Conservation (phyloP, 1,140 invertebrate species). For the Papilio glaucus region DNA sequence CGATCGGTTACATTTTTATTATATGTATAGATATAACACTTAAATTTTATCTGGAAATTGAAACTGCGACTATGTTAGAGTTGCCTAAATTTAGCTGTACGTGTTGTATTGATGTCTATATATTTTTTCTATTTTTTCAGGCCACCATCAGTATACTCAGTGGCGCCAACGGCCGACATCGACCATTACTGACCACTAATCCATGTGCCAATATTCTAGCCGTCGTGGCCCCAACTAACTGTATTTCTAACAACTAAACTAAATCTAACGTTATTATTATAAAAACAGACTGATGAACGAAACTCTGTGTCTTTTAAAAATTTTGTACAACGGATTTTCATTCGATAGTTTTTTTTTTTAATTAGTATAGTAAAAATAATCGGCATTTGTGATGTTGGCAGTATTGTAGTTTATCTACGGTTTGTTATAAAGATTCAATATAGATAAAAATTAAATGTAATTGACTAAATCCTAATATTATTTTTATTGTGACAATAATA, state of each 20-base stretch:
- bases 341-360: slow-evolving; percentile 42
- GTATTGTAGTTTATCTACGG: slow-evolving; percentile 43
- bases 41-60: too few relatives aligned
- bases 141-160: slow-evolving; percentile 75
- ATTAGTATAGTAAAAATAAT: slow-evolving; percentile 34
- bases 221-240: slow-evolving; percentile 44
- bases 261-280: slow-evolving; percentile 37
- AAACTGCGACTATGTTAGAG: too few relatives aligned
- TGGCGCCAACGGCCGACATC: slow-evolving; percentile 66
- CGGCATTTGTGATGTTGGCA: slow-evolving; percentile 38
- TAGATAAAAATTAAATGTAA: slow-evolving; percentile 10
- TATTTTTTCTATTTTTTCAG: slow-evolving; percentile 52
- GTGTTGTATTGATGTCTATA: not conserved
- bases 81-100: too few relatives aligned
- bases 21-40: too few relatives aligned
- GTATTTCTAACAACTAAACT: slow-evolving; percentile 37
- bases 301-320: slow-evolving; percentile 48
- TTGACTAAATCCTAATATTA: slow-evolving; percentile 39
- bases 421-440: slow-evolving; percentile 30
- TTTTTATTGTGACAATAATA: slow-evolving; percentile 26
- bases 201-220: slow-evolving; percentile 65
- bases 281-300: slow-evolving; percentile 55
- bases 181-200: slow-evolving; percentile 72
- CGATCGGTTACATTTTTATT: too few relatives aligned
- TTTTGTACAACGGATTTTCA: slow-evolving; percentile 40